Evolutionary conservation across 2,113 vertebrate genomes (phyloP), one percentile per base, ranked within the genome.

Genomic region (Ictalurus punctatus): DNA sequence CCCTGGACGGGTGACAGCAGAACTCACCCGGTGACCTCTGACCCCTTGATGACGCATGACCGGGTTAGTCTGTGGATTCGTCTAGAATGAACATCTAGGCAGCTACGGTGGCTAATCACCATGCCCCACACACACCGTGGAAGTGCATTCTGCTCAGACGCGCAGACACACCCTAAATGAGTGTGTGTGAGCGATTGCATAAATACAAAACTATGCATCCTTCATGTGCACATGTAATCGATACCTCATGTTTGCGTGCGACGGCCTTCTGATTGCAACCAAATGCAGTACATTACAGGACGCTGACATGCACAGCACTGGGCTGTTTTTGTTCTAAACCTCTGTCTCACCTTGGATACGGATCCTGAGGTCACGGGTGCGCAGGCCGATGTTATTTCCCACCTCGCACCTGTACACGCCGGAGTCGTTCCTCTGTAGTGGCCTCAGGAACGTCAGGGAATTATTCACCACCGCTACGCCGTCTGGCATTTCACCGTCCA

Each of bases 341-440:
- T 83, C 61, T 16, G 23, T 65, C 97, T 98, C 95, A 99, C 98
- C 98, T 96, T 97, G 94, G 94, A 99, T 96, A 89, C 97, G 97
- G 93, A 99, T 93, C 84, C 96, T 93, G 92, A 98, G 97, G 94
- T 98, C 97, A 92, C 97, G 96, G 93, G 96, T 98, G 93, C 96
- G 97, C 92, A 96, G 96, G 93, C 97, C 97, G 92, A 99, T 97
- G 83, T 97, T 95, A 93, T 99, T 99, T 86, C 96, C 96, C 92
- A 97, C 98, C 93, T 97, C 97, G 92, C 98, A 99, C 92, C 97
- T 91, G 0, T 99, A 99, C 93, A 97, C 97, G 40, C 98, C 98
- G 71, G 96, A 97, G 94, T 99, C 97, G 92, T 99, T 99, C 83
- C 96, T 96, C 89, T 96, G 97, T 93, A 99, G 93, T 5, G 98